Evolutionary conservation across 2,797 vertebrate species (phyloP), one percentile per base, ranked within the genome.

Genomic region (Acanthurus lineatus): DNA sequence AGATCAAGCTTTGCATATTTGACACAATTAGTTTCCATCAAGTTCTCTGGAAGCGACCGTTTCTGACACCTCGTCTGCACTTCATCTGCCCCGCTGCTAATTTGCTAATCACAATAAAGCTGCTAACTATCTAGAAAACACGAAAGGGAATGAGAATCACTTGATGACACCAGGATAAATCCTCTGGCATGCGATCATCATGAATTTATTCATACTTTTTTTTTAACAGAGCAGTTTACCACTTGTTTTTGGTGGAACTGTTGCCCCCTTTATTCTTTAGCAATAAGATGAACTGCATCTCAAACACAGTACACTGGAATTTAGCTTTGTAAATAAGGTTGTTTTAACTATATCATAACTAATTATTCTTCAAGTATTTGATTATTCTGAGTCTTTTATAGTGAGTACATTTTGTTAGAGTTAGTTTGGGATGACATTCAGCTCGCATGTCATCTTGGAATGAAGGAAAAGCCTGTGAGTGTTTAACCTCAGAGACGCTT

Each of bases 21-120:
- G 69, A 66, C 73, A 66, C 67, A 69, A 64, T 83, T 89, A 68
- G 68, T 84, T 88, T 69, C 42, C 20, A 22, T 64, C 54, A 42
- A 70, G 51, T 79, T 69, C 67, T 81, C 73, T 79, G 42, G 76
- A 83, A 84, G 67, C 52, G 53, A n/a, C 83, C 61, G 65, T 70
- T 88, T 84, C 77, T 79, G 83, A 88, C 86, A 74, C 76, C 77
- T 80, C 65, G 19, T 74, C 83, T 69, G 32, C 47, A 65, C 78
- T 76, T 83, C 54, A 82, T 91, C 86, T 89, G 58, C 84, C 79
- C 61, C 74, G 60, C 22, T 11, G 68, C 72, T 89, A 88, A 91
- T 91, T 88, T 79, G 70, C 78, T 85, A 81, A 91, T 92, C 73
- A 85, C 78, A 82, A 69, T 73, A 80, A 89, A 90, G 79, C 73